Base-by-base conservation (phyloP, 2,888 invertebrate species). In the Deroplatys truncata region DNA sequence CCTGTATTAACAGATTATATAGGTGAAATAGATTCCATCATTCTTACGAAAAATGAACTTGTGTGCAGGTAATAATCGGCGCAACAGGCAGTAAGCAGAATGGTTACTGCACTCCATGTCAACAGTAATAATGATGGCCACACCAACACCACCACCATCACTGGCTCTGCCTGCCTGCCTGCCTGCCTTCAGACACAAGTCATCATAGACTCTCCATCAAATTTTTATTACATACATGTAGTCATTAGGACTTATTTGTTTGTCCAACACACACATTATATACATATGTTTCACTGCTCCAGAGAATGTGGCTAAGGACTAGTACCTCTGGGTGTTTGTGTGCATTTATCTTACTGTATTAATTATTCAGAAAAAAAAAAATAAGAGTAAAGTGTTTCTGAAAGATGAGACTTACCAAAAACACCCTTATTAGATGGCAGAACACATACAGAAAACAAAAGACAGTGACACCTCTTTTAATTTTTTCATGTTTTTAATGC, bases 321-420 rank as follows among this genome's bases (percentile, higher is more conserved):
- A 83, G 83, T 35, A 87, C 82, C 82, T 87, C 83, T 87, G 87
- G 29, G 35, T 87, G 87, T 86, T 82, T 86, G 86, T 87, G 87
- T 87, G 87, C 35, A 87, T 87, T 87, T 87, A 87, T 87, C 87
- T 87, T 87, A 82, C 28, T 87, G 83, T 87, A 87, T 83, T 87
- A 83, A 87, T 82, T 83, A 83, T 87, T 87, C 25, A 31, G 16
- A 83, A 87, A 87, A 72, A 56, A 20, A 72, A 72, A 20, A 20
- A n/a, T n/a, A 72, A 25, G n/a, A 25, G 43, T 82, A 82, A 87
- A 82, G 35, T 83, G 56, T 56, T 87, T 87, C 35, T 82, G 29
- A 87, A 86, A 85, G 28, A 87, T 85, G 35, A 29, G 28, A 56
- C 72, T 86, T 86, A 28, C 86, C 56, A 86, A 72, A 13, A 86